phyloP scores from a whole-genome alignment of 2,113 vertebrate genomes.

The Esox niger region DNA sequence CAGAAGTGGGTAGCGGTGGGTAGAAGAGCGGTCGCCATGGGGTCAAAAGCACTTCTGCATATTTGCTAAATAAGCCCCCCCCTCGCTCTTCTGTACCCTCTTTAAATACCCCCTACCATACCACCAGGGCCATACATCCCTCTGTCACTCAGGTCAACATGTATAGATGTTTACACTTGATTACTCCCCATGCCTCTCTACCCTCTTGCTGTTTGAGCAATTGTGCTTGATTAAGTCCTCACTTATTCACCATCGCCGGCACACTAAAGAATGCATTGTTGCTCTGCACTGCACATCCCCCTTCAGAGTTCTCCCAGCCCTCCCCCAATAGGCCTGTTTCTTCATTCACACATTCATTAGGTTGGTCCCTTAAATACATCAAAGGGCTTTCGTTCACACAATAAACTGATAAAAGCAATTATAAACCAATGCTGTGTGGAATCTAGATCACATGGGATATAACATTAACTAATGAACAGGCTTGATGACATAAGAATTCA shows the following conservation, averaged over 20 bases:
- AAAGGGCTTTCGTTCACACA: constrained; percentile 67
- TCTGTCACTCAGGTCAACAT: constrained; percentile 37
- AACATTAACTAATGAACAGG: constrained; percentile 69
- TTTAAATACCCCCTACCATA: constrained; percentile 49
- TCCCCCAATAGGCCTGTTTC: constrained; percentile 62
- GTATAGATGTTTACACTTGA: constrained; percentile 69
- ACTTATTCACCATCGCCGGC: constrained; percentile 59
- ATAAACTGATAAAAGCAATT: constrained; percentile 74
- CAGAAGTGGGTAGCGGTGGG: constrained; percentile 12
- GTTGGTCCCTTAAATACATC: constrained; percentile 73
- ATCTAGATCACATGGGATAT: constrained; percentile 57
- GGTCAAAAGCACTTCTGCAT: constrained; percentile 70
- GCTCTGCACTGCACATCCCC: constrained; percentile 3
- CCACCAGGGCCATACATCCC: constrained; percentile 54
- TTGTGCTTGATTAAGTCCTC: constrained; percentile 69
- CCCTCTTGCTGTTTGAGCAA: constrained; percentile 54
- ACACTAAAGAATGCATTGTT: constrained; percentile 67
- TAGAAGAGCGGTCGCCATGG: constrained; percentile 49
- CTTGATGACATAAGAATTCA: constrained; percentile 69
- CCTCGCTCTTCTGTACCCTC: background rate
- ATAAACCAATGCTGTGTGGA: constrained; percentile 58
- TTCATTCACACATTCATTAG: constrained; percentile 73
- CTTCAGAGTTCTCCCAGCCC: constrained; percentile 43
- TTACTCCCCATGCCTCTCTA: constrained; percentile 47
- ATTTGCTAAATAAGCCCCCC: constrained; percentile 66